Evolutionary conservation across 1,140 invertebrate species (phyloP), one percentile per base, ranked within the genome.

Genomic region (Rhyacophila brunnea): DNA sequence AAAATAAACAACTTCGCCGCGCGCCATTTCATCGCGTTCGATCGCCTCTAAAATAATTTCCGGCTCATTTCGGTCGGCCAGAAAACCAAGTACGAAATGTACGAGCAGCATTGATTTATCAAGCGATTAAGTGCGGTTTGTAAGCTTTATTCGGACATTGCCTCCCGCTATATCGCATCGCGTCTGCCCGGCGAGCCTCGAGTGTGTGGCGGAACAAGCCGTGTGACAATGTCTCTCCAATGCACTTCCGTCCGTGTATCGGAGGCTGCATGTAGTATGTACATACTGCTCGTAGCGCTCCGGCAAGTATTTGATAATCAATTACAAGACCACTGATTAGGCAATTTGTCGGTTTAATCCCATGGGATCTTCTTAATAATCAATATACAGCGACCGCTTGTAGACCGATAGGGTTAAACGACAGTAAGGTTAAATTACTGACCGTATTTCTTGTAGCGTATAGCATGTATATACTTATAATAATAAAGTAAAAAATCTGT

Each of bases 331-430:
- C 56, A 64, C 50, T 50, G 61, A 64, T 64, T 64, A 64, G 61
- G 56, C 56, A 58, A 64, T 64, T 64, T 64, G 56, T 64, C 56
- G 45, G 28, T 19, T 32, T 56, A 56, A 64, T 64, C 61, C 61
- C 61, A 6, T 19, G 57, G 61, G 61, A 59, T 64, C 61, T 58
- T 62, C 60, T 64, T 64, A 55, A 64, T 64, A 64, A 64, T 64
- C 61, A 56, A 64, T 64, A 53, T 20, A 53, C 49, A 35, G 32
- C 20, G 17, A 53, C 42, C 56, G 18, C 46, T 28, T 28, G 23
- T 13, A 23, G 15, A 13, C 13, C 13, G 18, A 42, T 14, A 35
- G 38, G 36, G 50, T 52, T 52, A 52, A 52, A 43, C 38, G 50
- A 36, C 17, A 13, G 36, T 28, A 28, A 9, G 9, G 23, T 5